phyloP scores from a whole-genome alignment of 2,888 invertebrate genomes.

The Caenorhabditis sp. region DNA sequence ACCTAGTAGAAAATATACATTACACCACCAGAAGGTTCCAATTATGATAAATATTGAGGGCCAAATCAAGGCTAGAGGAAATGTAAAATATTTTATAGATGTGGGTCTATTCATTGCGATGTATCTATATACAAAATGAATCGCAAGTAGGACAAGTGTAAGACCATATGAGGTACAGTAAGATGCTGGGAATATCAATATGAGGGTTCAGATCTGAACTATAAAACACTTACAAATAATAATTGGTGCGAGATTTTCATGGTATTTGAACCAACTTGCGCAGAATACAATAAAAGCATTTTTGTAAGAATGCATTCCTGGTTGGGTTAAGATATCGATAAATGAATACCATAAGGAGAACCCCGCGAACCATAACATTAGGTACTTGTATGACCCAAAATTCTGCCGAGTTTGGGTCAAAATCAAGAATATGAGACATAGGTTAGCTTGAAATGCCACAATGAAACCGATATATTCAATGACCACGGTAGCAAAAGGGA shows the following conservation, averaged over 20 bases:
- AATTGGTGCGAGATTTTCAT: slow-evolving; percentile 9
- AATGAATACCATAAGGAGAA: slow-evolving; percentile 31
- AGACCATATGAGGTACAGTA: slow-evolving; percentile 29
- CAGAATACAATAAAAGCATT: slow-evolving; percentile 27
- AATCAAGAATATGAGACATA: slow-evolving; percentile 15
- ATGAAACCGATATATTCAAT: slow-evolving; percentile 32
- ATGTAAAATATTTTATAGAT: slow-evolving; percentile 9
- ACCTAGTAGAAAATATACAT: slow-evolving; percentile 25
- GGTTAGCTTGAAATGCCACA: slow-evolving; percentile 23
- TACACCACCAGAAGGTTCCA: slow-evolving; percentile 30
- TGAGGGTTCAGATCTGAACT: not conserved
- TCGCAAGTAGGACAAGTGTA: slow-evolving; percentile 22
- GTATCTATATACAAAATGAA: slow-evolving; percentile 32
- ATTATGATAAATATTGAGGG: slow-evolving; percentile 19
- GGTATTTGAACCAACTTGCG: slow-evolving; percentile 35
- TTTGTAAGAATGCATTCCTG: slow-evolving; percentile 29
- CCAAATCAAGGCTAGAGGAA: slow-evolving; percentile 14
- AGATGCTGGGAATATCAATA: slow-evolving; percentile 11
- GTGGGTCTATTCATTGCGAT: slow-evolving; percentile 12
- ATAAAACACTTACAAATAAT: not conserved
- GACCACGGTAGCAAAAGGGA: no score
- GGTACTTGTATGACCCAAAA: slow-evolving; percentile 28
- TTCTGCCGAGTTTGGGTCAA: slow-evolving; percentile 21
- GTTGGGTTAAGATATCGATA: slow-evolving; percentile 32
- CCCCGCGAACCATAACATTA: slow-evolving; percentile 27